Percentiles rank a stretch among this genome's conserved stretches.
These are phyloP conservation scores for Halichoeres trimaculatus DNA, from an alignment of 2,113 vertebrate genomes.

Conservation along the genomic window DNA sequence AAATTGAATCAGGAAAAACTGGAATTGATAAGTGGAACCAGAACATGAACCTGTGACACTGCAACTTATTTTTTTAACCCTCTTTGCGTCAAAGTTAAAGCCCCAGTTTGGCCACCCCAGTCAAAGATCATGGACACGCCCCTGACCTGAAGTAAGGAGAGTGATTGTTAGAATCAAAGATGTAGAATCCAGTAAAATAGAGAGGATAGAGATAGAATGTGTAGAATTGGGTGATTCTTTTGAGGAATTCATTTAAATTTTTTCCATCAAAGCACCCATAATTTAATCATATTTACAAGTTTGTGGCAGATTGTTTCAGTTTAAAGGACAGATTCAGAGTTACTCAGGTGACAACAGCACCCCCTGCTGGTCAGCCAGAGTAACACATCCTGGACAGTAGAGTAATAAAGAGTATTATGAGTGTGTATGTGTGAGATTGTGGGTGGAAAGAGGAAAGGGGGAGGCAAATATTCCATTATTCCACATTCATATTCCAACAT, in stretches of 20 bases:
- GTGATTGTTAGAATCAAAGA: slow-evolving; percentile 58
- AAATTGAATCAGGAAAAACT: too few species aligned
- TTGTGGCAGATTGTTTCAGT: slow-evolving; percentile 22
- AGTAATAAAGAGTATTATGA: slow-evolving; percentile 20
- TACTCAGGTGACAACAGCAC: slow-evolving; percentile 54
- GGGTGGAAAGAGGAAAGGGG: slow-evolving; percentile 3
- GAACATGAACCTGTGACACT: too few species aligned
- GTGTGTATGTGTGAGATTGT: slow-evolving; percentile 5
- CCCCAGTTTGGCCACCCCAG: background rate
- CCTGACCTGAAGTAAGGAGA: background rate
- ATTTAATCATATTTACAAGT: slow-evolving; percentile 69
- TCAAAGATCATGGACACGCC: background rate
- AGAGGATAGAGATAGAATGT: slow-evolving; percentile 1
- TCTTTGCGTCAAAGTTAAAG: too few species aligned
- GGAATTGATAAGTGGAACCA: too few species aligned
- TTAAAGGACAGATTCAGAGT: slow-evolving; percentile 57
- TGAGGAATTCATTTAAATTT: background rate
- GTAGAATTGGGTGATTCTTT: background rate
- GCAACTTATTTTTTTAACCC: too few species aligned
- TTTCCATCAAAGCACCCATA: background rate
- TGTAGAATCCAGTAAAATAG: slow-evolving; percentile 58
- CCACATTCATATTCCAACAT: slow-evolving; percentile 63
- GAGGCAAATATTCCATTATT: slow-evolving; percentile 49
- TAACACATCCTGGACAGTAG: slow-evolving; percentile 27
- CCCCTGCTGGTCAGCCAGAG: slow-evolving; percentile 52